phyloP scores from a whole-genome alignment of 2,888 invertebrate genomes.

The Neria commutata region DNA sequence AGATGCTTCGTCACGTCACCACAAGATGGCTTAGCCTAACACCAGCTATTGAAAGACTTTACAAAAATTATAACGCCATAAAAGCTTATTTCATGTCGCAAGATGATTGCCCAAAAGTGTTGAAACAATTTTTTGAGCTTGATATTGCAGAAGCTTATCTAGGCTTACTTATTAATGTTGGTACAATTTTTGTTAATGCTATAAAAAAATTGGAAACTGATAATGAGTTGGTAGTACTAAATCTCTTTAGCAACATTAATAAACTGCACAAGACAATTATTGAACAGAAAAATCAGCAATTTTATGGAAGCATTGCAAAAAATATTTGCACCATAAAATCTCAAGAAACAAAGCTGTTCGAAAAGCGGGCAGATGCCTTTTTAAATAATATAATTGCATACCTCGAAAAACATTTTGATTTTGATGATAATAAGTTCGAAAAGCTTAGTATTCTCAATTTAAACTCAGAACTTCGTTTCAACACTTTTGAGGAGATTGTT shows the following conservation, averaged over 20 bases:
- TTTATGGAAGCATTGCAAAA: too few species aligned
- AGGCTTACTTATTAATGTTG: slow-evolving; percentile 8
- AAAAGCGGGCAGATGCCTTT: too few species aligned
- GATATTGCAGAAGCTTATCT: slow-evolving; percentile 8
- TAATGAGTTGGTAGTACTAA: neutral
- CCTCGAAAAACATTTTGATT: too few species aligned
- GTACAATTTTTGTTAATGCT: slow-evolving; percentile 3
- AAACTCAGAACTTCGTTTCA: slow-evolving; percentile 1
- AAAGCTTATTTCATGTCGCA: slow-evolving; percentile 9
- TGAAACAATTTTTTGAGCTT: slow-evolving; percentile 10
- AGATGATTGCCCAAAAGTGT: neutral
- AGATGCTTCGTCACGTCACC: slow-evolving; percentile 13
- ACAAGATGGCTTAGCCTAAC: slow-evolving; percentile 12
- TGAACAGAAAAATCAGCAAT: too few species aligned
- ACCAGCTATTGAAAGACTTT: slow-evolving; percentile 8
- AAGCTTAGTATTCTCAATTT: too few species aligned
- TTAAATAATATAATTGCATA: too few species aligned
- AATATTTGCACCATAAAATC: too few species aligned
- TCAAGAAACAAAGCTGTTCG: too few species aligned
- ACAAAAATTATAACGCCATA: slow-evolving; percentile 9
- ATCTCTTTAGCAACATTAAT: too few species aligned
- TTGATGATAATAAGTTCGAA: too few species aligned
- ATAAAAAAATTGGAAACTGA: slow-evolving; percentile 2
- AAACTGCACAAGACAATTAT: too few species aligned
- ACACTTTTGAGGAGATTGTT: neutral